Base-by-base conservation (phyloP, 2,888 invertebrate genomes). In the Drosophila setosimentum region DNA sequence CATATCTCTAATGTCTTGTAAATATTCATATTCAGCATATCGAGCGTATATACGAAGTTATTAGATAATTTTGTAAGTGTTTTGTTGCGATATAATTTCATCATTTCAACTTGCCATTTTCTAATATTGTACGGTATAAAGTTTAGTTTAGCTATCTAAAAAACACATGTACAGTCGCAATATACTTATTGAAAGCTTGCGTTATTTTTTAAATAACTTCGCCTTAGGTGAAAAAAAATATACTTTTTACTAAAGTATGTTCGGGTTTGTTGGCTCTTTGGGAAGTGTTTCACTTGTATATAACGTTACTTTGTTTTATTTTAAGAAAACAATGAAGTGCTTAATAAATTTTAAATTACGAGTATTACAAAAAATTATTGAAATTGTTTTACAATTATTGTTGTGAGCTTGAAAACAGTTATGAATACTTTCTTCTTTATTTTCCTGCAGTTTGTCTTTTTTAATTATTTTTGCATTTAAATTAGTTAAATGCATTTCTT, bases 61-160 rank as follows among this genome's bases (percentile, higher is more conserved):
- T 75, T 72, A 77, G 73, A 79, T 54, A 67, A 81, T 68, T 68
- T 65, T 68, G 37, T 54, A 73, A 60, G 51, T 74, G 57, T 73
- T 74, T 45, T 69, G 67, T 80, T 75, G 66, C 65, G 18, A 49
- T 70, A 51, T 45, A 70, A 58, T 64, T 66, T 64, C 51, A 50
- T 74, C 37, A 55, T 61, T 70, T 63, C 61, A 79, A 65, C 51
- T 70, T 68, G 55, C 50, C 66, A 73, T 86, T 86, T 81, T 83
- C 74, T 86, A 87, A 85, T 89, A 85, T 81, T 87, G 57, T 82
- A 70, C 64, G 75, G 84, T 87, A 89, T 87, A 90, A 90, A 90
- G 89, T 87, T 89, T 80, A 70, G 78, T 81, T 86, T 74, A 80
- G 85, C 90, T 87, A 87, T 84, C 90, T 87, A 90, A 89, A 87